Percentiles rank a stretch among this genome's conserved stretches.
These are phyloP conservation scores for Conus betulinus DNA, from an alignment of 1,140 invertebrate species.

Conservation along the genomic window DNA sequence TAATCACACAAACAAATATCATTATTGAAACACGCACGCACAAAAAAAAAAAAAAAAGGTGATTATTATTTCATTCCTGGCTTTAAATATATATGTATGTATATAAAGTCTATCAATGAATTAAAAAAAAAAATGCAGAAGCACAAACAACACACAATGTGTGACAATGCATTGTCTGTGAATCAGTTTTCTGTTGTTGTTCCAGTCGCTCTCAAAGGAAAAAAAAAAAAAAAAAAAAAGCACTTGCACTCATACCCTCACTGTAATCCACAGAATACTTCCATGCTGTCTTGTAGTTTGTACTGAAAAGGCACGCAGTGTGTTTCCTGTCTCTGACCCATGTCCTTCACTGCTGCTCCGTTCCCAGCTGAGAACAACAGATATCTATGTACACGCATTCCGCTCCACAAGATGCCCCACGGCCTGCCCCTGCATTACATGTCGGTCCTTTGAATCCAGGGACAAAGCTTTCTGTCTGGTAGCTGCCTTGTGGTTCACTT, in stretches of 20 bases:
- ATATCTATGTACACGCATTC: neutral
- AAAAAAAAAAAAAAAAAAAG: conserved; percentile 17
- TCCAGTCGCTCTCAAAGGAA: neutral
- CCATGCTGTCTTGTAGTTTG: neutral
- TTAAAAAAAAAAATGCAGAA: neutral
- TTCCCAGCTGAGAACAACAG: neutral
- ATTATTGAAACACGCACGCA: neutral
- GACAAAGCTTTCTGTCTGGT: conserved; percentile 19
- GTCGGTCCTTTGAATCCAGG: neutral
- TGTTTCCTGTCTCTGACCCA: neutral
- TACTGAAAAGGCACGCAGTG: conserved; percentile 19
- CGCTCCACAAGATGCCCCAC: conserved; percentile 14
- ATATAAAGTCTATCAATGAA: neutral
- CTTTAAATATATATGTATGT: neutral
- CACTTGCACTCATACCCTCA: neutral
- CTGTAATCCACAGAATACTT: conserved; percentile 12
- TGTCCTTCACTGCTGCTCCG: neutral
- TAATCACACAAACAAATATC: neutral
- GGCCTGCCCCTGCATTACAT: neutral
- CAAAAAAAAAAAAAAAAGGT: neutral
- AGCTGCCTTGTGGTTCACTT: conserved; percentile 29
- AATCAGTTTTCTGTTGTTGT: neutral
- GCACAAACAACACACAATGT: neutral
- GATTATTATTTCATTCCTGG: neutral
- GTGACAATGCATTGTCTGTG: neutral